These are phyloP conservation scores for Falcaria lacertinaria DNA, from an alignment of 2,888 invertebrate genomes.

Conservation along the genomic window DNA sequence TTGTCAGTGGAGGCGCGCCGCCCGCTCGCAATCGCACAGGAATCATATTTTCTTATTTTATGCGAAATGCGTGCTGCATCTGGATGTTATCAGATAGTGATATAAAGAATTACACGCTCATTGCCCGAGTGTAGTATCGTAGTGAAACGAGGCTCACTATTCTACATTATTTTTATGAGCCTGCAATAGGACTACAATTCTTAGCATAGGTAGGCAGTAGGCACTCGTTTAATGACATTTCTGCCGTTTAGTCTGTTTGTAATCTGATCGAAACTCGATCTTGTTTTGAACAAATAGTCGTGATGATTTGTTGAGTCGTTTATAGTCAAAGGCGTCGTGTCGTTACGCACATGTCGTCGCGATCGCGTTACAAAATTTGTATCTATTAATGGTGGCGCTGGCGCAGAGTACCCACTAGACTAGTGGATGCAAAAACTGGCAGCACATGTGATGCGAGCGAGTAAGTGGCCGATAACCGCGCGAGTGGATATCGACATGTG, in stretches of 20 bases:
- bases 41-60: slow-evolving; percentile 21
- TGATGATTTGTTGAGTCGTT: slow-evolving; percentile 1
- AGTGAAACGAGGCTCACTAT: too few species aligned
- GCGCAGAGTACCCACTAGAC: slow-evolving; percentile 13
- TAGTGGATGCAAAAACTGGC: slow-evolving; percentile 5
- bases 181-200: too few species aligned
- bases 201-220: too few species aligned
- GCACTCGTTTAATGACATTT: too few species aligned
- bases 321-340: slow-evolving; percentile 4
- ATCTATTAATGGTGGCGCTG: slow-evolving; percentile 19
- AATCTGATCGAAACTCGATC: background rate
- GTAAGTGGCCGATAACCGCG: slow-evolving; percentile 12
- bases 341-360: slow-evolving; percentile 1
- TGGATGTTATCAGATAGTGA: slow-evolving; percentile 2
- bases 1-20: background rate
- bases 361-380: slow-evolving; percentile 16
- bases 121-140: too few species aligned
- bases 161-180: too few species aligned
- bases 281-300: background rate
- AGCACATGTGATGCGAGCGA: slow-evolving; percentile 1
- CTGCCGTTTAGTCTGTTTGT: background rate
- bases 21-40: slow-evolving; percentile 3
- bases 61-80: slow-evolving; percentile 3
- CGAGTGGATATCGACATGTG: slow-evolving; percentile 15
- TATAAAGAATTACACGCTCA: slow-evolving; percentile 2